Percentiles rank a stretch among this genome's conserved stretches.
Evolutionary conservation across 2,888 invertebrate species (phyloP).

Genomic region (Dolomedes plantarius): DNA sequence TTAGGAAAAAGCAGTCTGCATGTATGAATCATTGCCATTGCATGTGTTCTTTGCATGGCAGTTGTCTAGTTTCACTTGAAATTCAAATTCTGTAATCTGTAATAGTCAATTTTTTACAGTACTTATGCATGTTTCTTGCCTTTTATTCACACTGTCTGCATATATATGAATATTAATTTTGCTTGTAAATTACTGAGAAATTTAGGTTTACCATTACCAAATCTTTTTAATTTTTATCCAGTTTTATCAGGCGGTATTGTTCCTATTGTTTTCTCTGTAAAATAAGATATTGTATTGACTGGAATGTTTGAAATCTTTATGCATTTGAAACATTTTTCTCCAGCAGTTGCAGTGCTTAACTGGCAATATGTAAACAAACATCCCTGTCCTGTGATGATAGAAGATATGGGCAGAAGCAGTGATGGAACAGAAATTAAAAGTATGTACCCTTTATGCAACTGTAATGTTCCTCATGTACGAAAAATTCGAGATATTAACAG

Average conservation of each 20-base stretch:
- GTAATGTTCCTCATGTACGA: constrained; percentile 46
- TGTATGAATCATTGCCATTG: not conserved
- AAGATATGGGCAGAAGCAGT: constrained; percentile 73
- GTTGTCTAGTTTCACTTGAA: too few relatives aligned
- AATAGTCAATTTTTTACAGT: too few relatives aligned
- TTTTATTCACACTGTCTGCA: too few relatives aligned
- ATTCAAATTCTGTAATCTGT: too few relatives aligned
- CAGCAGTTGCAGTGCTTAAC: constrained; percentile 73
- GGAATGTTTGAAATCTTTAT: not conserved
- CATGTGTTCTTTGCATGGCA: not conserved
- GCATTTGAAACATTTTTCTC: constrained; percentile 3
- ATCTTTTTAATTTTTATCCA: too few relatives aligned
- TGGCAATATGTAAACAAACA: constrained; percentile 73
- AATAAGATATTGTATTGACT: not conserved
- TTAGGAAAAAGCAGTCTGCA: not conserved
- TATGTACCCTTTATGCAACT: constrained; percentile 71
- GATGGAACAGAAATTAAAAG: constrained; percentile 71
- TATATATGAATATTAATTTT: too few relatives aligned
- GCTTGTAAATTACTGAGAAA: too few relatives aligned
- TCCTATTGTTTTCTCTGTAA: too few relatives aligned
- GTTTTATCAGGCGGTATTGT: too few relatives aligned
- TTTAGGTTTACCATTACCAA: too few relatives aligned
- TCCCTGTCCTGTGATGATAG: constrained; percentile 74
- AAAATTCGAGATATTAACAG: constrained; percentile 47
- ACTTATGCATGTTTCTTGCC: too few relatives aligned